Base-by-base conservation (phyloP, 2,113 vertebrate genomes). In the Dunckerocampus dactyliophorus region DNA sequence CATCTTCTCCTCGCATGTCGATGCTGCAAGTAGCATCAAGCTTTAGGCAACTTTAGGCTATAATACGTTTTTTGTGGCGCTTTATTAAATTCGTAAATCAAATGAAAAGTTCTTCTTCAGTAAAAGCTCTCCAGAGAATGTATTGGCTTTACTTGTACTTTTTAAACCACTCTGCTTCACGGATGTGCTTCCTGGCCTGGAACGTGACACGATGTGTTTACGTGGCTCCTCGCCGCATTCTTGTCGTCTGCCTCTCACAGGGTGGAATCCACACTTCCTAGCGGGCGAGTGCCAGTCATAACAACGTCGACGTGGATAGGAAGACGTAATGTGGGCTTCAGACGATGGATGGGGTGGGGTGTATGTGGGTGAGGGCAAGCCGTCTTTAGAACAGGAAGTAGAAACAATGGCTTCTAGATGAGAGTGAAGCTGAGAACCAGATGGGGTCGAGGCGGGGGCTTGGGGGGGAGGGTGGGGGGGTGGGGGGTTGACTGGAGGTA, bases 351-450 rank as follows among this genome's bases (percentile, higher is more conserved):
- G 59, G 76, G 72, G 80, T 65, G 20, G 17, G 31, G 31, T 34
- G 31, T 8, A 8, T 34, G 22, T 2, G 17, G 48, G 59, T 16
- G 51, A 62, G 0, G 22, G 58, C 53, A 42, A 21, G 57, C 59
- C 78, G 81, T 80, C 77, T 85, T 74, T 52, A 82, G 72, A 85
- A 85, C 80, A 87, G 87, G 89, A 92, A 90, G 88, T 69, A 79
- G 69, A 43, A 78, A 87, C 84, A 85, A 87, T 87, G 66, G 81
- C 57, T 65, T 56, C 57, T 69, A 72, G 62, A 72, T 67, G 58
- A 74, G 63, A 77, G 61, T 64, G 70, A 56, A 76, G 65, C 62
- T 63, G 60, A 67, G 39, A 43, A 12, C 39, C 13, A 43, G 13
- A 14, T 43, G 52, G 56, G 69, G 63, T 63, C 54, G 62, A 64